Conservation (phyloP, 1,140 invertebrate genomes). For the Hydropsyche tenuis region DNA sequence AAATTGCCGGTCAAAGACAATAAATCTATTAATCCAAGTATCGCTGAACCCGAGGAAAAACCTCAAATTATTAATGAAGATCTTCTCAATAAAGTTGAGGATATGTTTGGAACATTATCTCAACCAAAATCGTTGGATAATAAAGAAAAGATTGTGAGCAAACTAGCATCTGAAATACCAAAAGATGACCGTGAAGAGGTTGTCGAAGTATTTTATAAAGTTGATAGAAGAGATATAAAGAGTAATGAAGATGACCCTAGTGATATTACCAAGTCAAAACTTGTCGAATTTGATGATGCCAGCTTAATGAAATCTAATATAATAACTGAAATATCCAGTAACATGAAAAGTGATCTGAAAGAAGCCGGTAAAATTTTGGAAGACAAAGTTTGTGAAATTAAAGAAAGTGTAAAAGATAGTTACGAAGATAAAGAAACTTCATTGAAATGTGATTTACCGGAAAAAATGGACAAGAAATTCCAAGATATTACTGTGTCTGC, state of each 20-base stretch:
- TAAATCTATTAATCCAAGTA: constrained; percentile 30
- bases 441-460: constrained; percentile 45
- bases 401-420: constrained; percentile 41
- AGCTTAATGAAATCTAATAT: background rate
- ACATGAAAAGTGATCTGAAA: constrained; percentile 37
- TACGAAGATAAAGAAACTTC: constrained; percentile 5
- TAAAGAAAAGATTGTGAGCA: constrained; percentile 54
- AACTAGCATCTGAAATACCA: constrained; percentile 57
- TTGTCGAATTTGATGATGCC: constrained; percentile 25
- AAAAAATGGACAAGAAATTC: constrained; percentile 40
- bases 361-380: background rate
- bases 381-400: constrained; percentile 38
- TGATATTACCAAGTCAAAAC: constrained; percentile 31
- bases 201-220: constrained; percentile 51
- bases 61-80: constrained; percentile 60
- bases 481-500: constrained; percentile 19
- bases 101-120: constrained; percentile 60
- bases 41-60: constrained; percentile 14
- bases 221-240: constrained; percentile 29
- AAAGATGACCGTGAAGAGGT: constrained; percentile 58
- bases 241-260: constrained; percentile 35
- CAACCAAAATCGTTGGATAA: constrained; percentile 55
- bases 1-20: background rate
- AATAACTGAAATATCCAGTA: constrained; percentile 8
- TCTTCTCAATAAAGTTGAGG: constrained; percentile 59